phyloP scores from a whole-genome alignment of 2,888 invertebrate genomes.

The Oxystoma pomonae region DNA sequence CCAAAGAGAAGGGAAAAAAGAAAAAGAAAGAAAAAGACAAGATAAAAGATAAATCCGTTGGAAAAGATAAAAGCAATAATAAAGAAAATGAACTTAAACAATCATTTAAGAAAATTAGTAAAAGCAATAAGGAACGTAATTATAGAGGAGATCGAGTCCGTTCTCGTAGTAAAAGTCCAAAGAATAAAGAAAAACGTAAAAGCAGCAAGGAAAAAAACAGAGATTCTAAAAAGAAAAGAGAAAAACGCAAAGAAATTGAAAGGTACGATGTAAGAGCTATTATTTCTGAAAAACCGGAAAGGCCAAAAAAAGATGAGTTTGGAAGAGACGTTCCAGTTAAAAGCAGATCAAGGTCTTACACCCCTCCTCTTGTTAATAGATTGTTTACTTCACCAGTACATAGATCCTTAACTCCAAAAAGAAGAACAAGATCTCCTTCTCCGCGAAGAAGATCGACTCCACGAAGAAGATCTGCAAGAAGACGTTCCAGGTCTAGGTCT shows the following conservation, averaged over 20 bases:
- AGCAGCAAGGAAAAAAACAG: conserved; percentile 30
- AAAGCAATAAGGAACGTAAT: conserved; percentile 66
- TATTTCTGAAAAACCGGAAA: conserved; percentile 63
- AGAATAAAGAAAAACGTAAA: conserved; percentile 26
- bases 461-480: conserved; percentile 31
- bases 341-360: conserved; percentile 35
- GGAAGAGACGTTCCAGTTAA: conserved; percentile 61
- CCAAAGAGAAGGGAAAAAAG: conserved; percentile 33
- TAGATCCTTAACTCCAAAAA: conserved; percentile 33
- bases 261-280: conserved; percentile 79
- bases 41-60: conserved; percentile 31
- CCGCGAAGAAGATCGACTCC: conserved; percentile 31
- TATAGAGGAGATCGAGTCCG: conserved; percentile 59
- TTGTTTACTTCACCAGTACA: conserved; percentile 12
- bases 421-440: conserved; percentile 30
- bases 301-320: conserved; percentile 63
- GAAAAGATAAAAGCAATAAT: conserved; percentile 45
- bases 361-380: conserved; percentile 37
- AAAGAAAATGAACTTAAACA: conserved; percentile 42
- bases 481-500: conserved; percentile 17
- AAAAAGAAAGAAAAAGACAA: conserved; percentile 43
- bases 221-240: conserved; percentile 50
- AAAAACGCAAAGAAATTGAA: conserved; percentile 73
- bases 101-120: conserved; percentile 55
- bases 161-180: conserved; percentile 41